Conservation (phyloP, 2,888 invertebrate species). For the Marasmarcha lunaedactyla region DNA sequence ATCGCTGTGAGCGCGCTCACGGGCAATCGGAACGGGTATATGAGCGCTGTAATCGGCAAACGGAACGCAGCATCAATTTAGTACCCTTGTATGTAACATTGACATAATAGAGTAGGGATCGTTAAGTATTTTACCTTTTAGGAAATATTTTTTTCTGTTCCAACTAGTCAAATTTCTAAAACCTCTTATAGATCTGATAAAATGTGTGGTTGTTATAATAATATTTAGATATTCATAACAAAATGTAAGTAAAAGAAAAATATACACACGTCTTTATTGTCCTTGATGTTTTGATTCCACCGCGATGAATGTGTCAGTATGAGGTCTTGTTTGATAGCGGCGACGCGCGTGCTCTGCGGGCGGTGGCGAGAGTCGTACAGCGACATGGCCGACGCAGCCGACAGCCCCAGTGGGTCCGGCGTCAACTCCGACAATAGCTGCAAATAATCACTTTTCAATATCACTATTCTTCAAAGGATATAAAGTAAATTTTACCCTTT, state of each 20-base stretch:
- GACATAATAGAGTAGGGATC: too few relatives aligned
- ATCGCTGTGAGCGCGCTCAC: too few relatives aligned
- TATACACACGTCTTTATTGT: constrained; percentile 43
- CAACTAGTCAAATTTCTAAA: too few relatives aligned
- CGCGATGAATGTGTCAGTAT: constrained; percentile 76
- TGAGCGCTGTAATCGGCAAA: too few relatives aligned
- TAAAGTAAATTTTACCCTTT: too few relatives aligned
- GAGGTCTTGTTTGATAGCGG: constrained; percentile 72
- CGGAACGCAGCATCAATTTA: too few relatives aligned
- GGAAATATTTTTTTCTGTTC: too few relatives aligned
- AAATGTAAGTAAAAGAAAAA: not conserved
- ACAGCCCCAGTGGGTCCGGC: constrained; percentile 75
- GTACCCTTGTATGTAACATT: too few relatives aligned
- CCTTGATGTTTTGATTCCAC: constrained; percentile 60
- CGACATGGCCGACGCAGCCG: constrained; percentile 75
- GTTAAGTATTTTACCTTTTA: too few relatives aligned
- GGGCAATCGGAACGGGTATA: too few relatives aligned
- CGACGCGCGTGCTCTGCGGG: constrained; percentile 69
- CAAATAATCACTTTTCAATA: constrained; percentile 26
- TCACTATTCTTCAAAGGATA: not conserved
- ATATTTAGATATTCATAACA: not conserved
- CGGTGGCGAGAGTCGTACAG: constrained; percentile 85
- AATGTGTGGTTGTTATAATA: too few relatives aligned
- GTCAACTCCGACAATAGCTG: constrained; percentile 77
- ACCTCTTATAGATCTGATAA: too few relatives aligned